phyloP scores from a whole-genome alignment of 2,797 vertebrate genomes.

The Micrastur ruficollis region DNA sequence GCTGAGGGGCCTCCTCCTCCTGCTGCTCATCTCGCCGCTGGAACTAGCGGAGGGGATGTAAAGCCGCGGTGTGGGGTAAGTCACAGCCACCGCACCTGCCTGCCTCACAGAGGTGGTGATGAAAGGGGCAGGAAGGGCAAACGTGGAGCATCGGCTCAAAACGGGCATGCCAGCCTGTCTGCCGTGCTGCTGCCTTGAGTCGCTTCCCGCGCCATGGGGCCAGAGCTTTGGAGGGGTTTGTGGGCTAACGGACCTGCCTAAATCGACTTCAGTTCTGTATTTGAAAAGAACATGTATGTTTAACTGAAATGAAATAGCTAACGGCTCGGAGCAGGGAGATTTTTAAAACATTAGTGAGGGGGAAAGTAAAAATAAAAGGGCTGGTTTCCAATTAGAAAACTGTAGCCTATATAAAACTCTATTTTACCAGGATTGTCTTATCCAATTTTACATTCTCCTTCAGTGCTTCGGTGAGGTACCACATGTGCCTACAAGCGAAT shows the following conservation, averaged over 20 bases:
- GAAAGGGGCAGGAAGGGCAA: not conserved
- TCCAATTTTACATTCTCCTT: not conserved
- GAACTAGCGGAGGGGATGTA: accelerated
- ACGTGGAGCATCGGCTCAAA: not conserved
- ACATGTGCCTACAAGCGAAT: not conserved
- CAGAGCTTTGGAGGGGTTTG: not conserved
- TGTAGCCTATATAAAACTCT: not conserved
- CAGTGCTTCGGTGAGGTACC: not conserved
- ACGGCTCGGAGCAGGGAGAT: not conserved
- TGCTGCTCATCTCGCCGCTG: not conserved
- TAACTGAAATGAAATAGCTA: not conserved
- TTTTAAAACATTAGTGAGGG: not conserved
- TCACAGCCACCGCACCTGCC: accelerated
- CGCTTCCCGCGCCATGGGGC: not conserved
- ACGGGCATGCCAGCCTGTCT: accelerated
- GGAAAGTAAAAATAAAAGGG: not conserved
- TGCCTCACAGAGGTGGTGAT: not conserved
- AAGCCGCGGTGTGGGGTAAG: not conserved
- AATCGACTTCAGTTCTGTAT: not conserved
- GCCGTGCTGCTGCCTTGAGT: not conserved
- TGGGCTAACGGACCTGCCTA: not conserved
- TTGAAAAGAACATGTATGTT: not conserved
- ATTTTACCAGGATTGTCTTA: not conserved
- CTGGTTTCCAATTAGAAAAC: not conserved
- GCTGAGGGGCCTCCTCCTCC: not conserved